phyloP scores from a whole-genome alignment of 2,113 vertebrate species.

The Isurus oxyrinchus region DNA sequence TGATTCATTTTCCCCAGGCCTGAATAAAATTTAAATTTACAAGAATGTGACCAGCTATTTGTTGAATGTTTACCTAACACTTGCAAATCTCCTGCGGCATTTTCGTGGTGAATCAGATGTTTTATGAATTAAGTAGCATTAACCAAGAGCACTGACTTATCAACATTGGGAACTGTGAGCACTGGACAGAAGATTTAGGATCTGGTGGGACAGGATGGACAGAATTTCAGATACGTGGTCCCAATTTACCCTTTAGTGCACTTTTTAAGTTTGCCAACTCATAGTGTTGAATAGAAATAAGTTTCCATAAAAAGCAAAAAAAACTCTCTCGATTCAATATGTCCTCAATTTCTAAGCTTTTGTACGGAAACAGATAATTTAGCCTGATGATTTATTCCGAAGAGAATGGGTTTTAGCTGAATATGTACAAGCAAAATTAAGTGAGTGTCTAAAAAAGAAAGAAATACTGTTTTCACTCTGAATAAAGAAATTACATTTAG shows the following conservation, averaged over 20 bases:
- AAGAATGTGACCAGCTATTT: constrained; percentile 5
- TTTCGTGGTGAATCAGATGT: background rate
- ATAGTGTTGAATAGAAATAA: background rate
- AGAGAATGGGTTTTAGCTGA: background rate
- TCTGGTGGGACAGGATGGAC: background rate
- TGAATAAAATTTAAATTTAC: constrained; percentile 36
- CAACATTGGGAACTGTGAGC: background rate
- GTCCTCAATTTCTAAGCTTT: background rate
- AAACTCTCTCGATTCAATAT: background rate
- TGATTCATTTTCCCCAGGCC: background rate
- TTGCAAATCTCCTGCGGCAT: background rate
- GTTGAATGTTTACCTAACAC: constrained; percentile 4
- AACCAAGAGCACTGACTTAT: background rate
- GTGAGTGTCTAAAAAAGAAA: background rate
- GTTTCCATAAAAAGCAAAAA: background rate
- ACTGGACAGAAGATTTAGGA: background rate
- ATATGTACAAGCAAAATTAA: background rate
- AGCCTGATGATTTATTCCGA: background rate
- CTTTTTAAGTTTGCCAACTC: background rate
- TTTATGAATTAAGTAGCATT: background rate
- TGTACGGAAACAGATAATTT: background rate
- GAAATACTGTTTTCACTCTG: background rate
- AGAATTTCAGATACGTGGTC: background rate
- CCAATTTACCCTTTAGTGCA: background rate
- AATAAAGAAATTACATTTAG: background rate